Evolutionary conservation across 2,797 vertebrate species (phyloP).

Genomic region (Xenopus petersii): DNA sequence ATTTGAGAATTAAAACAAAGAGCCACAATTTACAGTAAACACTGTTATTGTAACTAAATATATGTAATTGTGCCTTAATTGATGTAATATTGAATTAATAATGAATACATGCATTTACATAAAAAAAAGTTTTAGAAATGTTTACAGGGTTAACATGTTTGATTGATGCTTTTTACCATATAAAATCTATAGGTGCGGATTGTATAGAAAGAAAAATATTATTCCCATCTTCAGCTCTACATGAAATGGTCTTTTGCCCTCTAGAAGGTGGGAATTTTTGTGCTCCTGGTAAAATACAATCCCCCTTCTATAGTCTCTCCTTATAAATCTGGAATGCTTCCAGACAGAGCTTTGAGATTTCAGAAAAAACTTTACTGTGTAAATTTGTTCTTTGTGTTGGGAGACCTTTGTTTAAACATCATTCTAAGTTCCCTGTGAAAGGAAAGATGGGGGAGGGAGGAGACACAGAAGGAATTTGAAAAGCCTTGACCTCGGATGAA

Average conservation of each 20-base stretch:
- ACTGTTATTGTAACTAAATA: too few relatives aligned
- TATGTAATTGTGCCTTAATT: too few relatives aligned
- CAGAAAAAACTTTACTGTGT: conserved; percentile 84
- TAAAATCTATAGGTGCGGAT: neutral
- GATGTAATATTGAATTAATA: too few relatives aligned
- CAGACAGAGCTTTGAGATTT: conserved; percentile 81
- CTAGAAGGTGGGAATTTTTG: conserved; percentile 60
- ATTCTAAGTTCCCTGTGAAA: conserved; percentile 83
- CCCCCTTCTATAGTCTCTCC: conserved; percentile 47
- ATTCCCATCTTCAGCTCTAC: conserved; percentile 16
- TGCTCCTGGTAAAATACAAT: conserved; percentile 58
- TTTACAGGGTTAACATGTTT: too few relatives aligned
- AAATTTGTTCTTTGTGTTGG: conserved; percentile 86
- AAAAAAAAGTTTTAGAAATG: too few relatives aligned
- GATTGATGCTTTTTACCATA: neutral
- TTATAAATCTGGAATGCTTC: conserved; percentile 76
- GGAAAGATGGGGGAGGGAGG: conserved; percentile 68
- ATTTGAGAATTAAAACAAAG: too few relatives aligned
- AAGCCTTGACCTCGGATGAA: conserved; percentile 68
- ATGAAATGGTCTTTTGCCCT: conserved; percentile 50
- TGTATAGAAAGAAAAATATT: conserved; percentile 11
- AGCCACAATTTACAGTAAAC: too few relatives aligned
- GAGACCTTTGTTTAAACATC: conserved; percentile 84
- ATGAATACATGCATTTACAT: too few relatives aligned
- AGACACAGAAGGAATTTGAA: conserved; percentile 65